Evolutionary conservation across 2,888 invertebrate species (phyloP), one percentile per base, ranked within the genome.

Genomic region (Operophtera brumata): DNA sequence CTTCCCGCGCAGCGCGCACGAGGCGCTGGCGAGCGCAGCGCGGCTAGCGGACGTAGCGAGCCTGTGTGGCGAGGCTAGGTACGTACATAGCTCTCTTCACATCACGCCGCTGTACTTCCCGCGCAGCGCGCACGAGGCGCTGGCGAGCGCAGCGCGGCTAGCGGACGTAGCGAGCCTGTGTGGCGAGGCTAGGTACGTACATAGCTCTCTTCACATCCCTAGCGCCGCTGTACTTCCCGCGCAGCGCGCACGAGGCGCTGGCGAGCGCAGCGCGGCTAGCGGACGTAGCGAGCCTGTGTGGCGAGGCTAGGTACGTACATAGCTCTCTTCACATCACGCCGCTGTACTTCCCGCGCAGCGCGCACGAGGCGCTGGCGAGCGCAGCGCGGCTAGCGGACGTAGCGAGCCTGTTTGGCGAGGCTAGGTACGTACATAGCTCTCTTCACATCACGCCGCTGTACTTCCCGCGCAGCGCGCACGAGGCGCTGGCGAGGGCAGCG

Each of bases 81-180:
- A 32, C 10, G 10, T 10, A 78, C 64, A 65, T 67, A 41, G 80
- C 83, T 48, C 92, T 95, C 63, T 92, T 93, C 70, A 91, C 93
- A 74, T 92, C 95, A 92, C 97, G 73, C 96, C 97, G 59, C 92
- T 96, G 44, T 97, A 98, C 90, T 97, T 97, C 91, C 97, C 97
- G 50, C 93, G 97, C 64, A 73, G 86, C 92, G 66, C 90, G 92
- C 61, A n/a, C n/a, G 97, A 97, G 86, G 96, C 96, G 94, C 95
- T 13, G 90, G 94, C 66, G 93, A 94, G 92, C 93, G 94, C 73
- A 30, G 11, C 28, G 3, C 46, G 89, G 85, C 69, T 94, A 94
- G 55, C 53, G 26, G 52, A 76, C 88, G 94, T 60, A 94, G 95
- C 54, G 26, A 67, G 67, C 0, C 50, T 59, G 2, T 52, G 57